Base-by-base conservation (phyloP, 2,797 vertebrate genomes). In the Phrynocephalus guinanensis region DNA sequence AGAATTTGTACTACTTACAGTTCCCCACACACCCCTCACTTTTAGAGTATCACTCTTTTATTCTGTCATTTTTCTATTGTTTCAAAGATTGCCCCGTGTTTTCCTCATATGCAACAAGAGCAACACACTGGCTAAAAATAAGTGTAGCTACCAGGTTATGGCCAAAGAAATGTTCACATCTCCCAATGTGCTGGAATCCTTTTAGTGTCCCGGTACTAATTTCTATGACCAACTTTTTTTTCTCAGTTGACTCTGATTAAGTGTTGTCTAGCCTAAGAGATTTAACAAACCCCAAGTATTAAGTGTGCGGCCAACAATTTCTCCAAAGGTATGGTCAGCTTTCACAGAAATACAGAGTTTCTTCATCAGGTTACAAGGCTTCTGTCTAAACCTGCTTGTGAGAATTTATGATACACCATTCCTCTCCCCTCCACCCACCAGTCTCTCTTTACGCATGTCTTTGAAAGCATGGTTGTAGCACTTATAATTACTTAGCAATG, bases 401-500 rank as follows among this genome's bases (percentile, higher is more conserved):
- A 94, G 91, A 91, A 95, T 95, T 94, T 94, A 95, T 95, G 91
- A 87, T 24, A 22, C 9, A 7, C 38, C 52, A 1, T 26, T 10
- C 9, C 15, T 8, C 52, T 30, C 3, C 30, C 70, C n/a, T 3
- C 28, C 16, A 3, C 30, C 56, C n/a, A 13, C n/a, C 50, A 44
- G 20, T 90, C 88, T 92, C 88, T 85, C 80, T 63, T 63, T 52
- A 86, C 3, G 1, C 77, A 85, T 78, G 83, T 85, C 92, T 95
- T 93, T 92, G 94, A 92, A 94, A 86, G 89, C 79, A 10, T 90
- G 86, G 91, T 91, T 94, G 86, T 93, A 92, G 93, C 38, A 90
- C 92, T 87, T 94, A 91, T 94, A 91, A 94, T 94, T 94, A 76
- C 92, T 88, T 73, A 91, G 93, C 89, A 92, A 66, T 83, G 92